These are phyloP conservation scores for Eciton burchellii DNA, from an alignment of 1,140 invertebrate genomes.

Conservation along the genomic window DNA sequence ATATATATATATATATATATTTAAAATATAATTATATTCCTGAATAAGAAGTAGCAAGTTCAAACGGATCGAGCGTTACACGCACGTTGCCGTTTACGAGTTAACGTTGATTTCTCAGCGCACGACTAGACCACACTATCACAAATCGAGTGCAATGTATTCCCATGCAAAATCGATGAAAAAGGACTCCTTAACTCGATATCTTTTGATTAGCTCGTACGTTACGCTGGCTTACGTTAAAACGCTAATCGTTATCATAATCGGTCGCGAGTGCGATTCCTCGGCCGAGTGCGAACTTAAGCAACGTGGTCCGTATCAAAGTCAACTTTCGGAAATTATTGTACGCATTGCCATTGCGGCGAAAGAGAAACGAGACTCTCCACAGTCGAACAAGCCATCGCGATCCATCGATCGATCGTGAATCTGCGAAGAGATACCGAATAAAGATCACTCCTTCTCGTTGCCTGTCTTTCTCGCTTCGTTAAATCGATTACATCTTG, in stretches of 20 bases:
- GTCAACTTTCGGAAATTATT: slow-evolving; percentile 2
- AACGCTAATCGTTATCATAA: slow-evolving; percentile 28
- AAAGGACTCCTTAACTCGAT: slow-evolving; percentile 3
- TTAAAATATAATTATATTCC: not conserved
- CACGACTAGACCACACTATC: slow-evolving; percentile 28
- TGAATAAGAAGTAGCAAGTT: not conserved
- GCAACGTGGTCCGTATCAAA: not conserved
- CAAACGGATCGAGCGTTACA: not conserved
- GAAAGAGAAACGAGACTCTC: not conserved
- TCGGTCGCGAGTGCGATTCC: not conserved
- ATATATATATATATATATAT: no score
- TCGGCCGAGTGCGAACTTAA: not conserved
- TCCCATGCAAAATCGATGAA: slow-evolving; percentile 34
- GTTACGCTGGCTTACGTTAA: slow-evolving; percentile 6
- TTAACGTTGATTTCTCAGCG: slow-evolving; percentile 25
- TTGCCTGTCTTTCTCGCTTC: not conserved
- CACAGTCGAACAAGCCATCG: not conserved
- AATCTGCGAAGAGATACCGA: not conserved
- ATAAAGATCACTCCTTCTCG: not conserved
- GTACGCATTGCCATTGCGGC: not conserved
- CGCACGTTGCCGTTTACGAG: not conserved
- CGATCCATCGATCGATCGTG: not conserved
- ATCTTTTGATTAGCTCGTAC: slow-evolving; percentile 46
- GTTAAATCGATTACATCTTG: slow-evolving; percentile 14
- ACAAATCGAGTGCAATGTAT: slow-evolving; percentile 22